Evolutionary conservation across 2,797 vertebrate species (phyloP).

Genomic region (Chelmon rostratus): DNA sequence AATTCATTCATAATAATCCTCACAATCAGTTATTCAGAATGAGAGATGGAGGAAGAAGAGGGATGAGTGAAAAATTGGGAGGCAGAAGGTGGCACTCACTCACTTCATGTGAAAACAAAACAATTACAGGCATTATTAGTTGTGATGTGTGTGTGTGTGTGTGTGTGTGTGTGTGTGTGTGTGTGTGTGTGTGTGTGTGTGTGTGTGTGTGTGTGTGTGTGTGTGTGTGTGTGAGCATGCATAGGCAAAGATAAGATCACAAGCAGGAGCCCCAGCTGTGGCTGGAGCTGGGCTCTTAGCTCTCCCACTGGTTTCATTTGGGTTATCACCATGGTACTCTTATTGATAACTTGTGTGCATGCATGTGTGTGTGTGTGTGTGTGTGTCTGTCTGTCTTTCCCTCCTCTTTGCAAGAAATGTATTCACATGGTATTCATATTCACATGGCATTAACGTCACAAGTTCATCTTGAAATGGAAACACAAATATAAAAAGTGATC

Average conservation of each 20-base stretch:
- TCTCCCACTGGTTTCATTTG: conserved; percentile 67
- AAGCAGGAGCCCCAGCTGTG: conserved; percentile 69
- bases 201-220: conserved; percentile 13
- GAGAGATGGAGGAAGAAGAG: conserved; percentile 28
- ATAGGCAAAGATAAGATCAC: conserved; percentile 57
- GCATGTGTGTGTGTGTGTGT: neutral
- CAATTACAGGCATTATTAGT: conserved; percentile 62
- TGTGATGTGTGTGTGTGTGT: conserved; percentile 9
- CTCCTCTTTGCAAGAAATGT: neutral
- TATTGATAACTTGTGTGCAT: conserved; percentile 35
- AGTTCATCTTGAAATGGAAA: conserved; percentile 18
- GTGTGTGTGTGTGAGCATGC: neutral
- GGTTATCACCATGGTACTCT: conserved; percentile 39
- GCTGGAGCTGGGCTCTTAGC: conserved; percentile 46
- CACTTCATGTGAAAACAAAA: conserved; percentile 67
- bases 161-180: neutral
- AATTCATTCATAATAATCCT: conserved; percentile 75
- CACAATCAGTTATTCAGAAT: conserved; percentile 55
- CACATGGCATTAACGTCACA: neutral
- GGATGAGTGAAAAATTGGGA: conserved; percentile 31
- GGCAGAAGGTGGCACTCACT: conserved; percentile 32
- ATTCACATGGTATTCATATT: neutral
- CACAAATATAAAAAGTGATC: conserved; percentile 6
- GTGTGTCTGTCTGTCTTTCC: neutral
- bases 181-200: neutral